Evolutionary conservation across 2,797 vertebrate species (phyloP), one percentile per base, ranked within the genome.

Genomic region (Chaetodon trifasciatus): DNA sequence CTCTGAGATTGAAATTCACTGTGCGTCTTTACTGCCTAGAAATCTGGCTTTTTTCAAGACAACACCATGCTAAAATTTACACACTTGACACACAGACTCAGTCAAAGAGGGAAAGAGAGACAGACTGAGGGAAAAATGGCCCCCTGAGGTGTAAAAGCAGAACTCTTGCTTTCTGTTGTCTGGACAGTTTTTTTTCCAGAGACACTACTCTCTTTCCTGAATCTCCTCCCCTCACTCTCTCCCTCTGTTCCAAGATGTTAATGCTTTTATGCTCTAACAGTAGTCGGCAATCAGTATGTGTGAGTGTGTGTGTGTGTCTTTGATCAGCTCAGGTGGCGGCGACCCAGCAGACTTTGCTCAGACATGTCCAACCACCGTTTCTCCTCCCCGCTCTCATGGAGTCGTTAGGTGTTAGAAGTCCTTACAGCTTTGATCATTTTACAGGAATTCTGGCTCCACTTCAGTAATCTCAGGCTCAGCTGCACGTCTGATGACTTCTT

Each of bases 301-400:
- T 62, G 77, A 39, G 82, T 62, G 50, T 64, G 69, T 83, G 61
- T 32, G 82, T 62, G 50, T 64, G 69, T 83, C 85, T 93, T 91
- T 92, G 89, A 91, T 92, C 90, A 17, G 80, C 74, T 89, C 75
- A 84, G 86, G 87, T 87, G 91, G 90, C 47, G 2, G 37, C 84
- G 72, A 80, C 78, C 84, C 66, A 79, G 82, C 69, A 88, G 86
- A 84, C 74, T 84, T 83, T 89, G 91, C 84, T 89, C 80, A 91
- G 88, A 89, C 93, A 86, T 78, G 91, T 88, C 76, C 74, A 52
- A 70, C 77, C 76, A 46, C 76, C 12, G 13, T 70, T 55, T 79
- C 73, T 80, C 58, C 75, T 74, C 60, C 74, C 63, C 49, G 73
- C 66, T 64, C 71, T 68, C 58, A 10, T 78, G 21, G n/a, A 83